These are phyloP conservation scores for Anisognathus igniventris DNA, from an alignment of 2,797 vertebrate genomes.

Conservation along the genomic window DNA sequence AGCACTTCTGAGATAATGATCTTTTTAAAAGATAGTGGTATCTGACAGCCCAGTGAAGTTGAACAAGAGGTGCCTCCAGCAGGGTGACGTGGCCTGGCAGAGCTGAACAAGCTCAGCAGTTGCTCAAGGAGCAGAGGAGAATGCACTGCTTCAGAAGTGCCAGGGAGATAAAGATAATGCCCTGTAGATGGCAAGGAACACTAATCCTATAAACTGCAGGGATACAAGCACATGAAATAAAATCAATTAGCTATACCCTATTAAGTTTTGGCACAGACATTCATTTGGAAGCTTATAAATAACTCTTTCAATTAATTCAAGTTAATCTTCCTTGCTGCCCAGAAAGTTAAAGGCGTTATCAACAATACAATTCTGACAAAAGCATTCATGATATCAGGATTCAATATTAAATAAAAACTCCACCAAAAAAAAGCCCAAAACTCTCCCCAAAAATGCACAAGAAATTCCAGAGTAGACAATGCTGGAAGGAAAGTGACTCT, in stretches of 20 bases:
- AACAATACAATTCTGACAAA: background rate
- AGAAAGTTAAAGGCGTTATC: background rate
- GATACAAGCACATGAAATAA: background rate
- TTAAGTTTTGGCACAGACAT: background rate
- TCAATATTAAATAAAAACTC: background rate
- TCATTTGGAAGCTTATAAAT: background rate
- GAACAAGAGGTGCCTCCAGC: constrained; percentile 7
- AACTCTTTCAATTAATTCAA: constrained; percentile 10
- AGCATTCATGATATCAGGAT: background rate
- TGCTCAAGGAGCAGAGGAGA: background rate
- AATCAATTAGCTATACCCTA: background rate
- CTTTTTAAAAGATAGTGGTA: background rate
- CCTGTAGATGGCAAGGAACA: background rate
- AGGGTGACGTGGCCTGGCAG: background rate
- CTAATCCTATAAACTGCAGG: background rate
- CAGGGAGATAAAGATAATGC: background rate
- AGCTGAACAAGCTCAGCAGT: background rate
- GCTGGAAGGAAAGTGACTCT: background rate
- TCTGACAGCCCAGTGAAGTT: background rate
- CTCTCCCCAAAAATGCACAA: background rate
- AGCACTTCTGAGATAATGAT: background rate
- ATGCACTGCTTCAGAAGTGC: background rate
- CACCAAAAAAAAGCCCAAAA: background rate
- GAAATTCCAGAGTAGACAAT: background rate
- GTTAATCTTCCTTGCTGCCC: background rate